Percentiles rank a stretch among this genome's conserved stretches.
These are phyloP conservation scores for Spodoptera exigua DNA, from an alignment of 2,888 invertebrate genomes.

Conservation along the genomic window DNA sequence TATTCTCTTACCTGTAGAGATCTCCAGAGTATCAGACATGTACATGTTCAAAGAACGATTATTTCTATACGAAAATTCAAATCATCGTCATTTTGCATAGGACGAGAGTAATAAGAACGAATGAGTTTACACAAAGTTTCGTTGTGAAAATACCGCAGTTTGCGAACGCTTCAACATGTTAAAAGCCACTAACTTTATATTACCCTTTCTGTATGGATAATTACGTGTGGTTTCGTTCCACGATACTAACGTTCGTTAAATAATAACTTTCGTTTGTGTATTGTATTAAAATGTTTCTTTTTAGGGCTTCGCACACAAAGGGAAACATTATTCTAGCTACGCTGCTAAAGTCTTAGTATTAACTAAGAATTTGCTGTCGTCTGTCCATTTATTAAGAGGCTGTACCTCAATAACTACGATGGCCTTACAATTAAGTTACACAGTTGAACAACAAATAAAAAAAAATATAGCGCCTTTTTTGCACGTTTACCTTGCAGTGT, in stretches of 20 bases:
- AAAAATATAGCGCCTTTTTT: too few relatives aligned
- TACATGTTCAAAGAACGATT: slow-evolving; percentile 41
- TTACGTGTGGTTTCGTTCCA: slow-evolving; percentile 69
- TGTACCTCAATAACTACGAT: too few relatives aligned
- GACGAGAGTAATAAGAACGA: slow-evolving; percentile 67
- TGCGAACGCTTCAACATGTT: slow-evolving; percentile 82
- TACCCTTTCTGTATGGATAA: slow-evolving; percentile 77
- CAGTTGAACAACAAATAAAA: too few relatives aligned
- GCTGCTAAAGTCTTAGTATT: too few relatives aligned
- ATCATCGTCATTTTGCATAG: slow-evolving; percentile 62
- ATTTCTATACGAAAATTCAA: slow-evolving; percentile 61
- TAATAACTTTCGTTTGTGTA: slow-evolving; percentile 35
- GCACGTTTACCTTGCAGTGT: too few relatives aligned
- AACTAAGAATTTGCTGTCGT: too few relatives aligned
- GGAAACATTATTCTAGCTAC: too few relatives aligned
- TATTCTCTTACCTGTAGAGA: too few relatives aligned
- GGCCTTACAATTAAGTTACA: too few relatives aligned
- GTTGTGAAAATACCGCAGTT: slow-evolving; percentile 77
- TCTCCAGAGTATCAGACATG: too few relatives aligned
- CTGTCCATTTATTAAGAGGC: too few relatives aligned
- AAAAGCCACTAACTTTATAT: slow-evolving; percentile 83
- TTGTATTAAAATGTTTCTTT: slow-evolving; percentile 23
- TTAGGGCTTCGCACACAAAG: slow-evolving; percentile 21
- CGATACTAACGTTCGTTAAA: slow-evolving; percentile 48
- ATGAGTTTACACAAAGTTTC: slow-evolving; percentile 78